Evolutionary conservation across 2,797 vertebrate genomes (phyloP).

Genomic region (Lateolabrax maculatus): DNA sequence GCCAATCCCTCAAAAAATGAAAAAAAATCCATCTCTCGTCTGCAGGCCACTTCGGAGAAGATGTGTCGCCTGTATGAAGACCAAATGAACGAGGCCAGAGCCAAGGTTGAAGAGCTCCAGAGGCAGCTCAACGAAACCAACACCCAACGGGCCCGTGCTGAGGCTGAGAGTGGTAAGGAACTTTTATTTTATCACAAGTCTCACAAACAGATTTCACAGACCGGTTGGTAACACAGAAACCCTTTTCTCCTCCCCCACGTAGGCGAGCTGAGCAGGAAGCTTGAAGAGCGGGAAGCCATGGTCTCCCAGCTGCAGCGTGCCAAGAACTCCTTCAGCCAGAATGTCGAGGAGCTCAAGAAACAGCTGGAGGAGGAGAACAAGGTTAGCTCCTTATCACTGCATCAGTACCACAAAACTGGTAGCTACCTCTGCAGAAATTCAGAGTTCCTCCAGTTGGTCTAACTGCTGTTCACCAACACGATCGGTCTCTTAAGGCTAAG

Average conservation of each 20-base stretch:
- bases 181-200: background rate
- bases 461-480: background rate
- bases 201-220: constrained; percentile 6
- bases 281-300: constrained; percentile 92
- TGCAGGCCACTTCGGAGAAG: constrained; percentile 92
- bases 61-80: constrained; percentile 92
- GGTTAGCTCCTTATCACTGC: constrained; percentile 74
- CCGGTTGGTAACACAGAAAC: background rate
- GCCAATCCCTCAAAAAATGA: background rate
- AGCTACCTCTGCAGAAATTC: background rate
- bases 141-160: constrained; percentile 87
- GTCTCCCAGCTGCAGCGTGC: constrained; percentile 92
- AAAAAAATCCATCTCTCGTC: background rate
- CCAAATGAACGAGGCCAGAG: constrained; percentile 92
- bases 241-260: background rate
- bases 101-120: constrained; percentile 93
- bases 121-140: constrained; percentile 89
- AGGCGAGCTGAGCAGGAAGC: constrained; percentile 91
- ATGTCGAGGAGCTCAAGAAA: constrained; percentile 92
- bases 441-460: background rate
- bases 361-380: constrained; percentile 96
- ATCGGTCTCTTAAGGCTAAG: constrained; percentile 85
- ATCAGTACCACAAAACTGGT: background rate
- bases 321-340: constrained; percentile 90
- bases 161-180: constrained; percentile 89